phyloP scores from a whole-genome alignment of 2,888 invertebrate genomes.

The Tetramorium bicarinatum region DNA sequence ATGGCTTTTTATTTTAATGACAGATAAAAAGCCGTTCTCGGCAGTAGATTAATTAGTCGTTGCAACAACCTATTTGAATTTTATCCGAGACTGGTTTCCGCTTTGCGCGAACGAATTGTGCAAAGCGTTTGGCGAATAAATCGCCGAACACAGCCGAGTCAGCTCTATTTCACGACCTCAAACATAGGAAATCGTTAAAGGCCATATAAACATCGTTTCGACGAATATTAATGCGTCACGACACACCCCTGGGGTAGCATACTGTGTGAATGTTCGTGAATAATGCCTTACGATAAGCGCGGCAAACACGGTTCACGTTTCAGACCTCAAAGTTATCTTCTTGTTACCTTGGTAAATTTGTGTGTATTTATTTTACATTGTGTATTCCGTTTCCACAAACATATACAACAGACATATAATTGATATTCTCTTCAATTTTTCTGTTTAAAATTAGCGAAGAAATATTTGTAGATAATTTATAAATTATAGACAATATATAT shows the following conservation, averaged over 20 bases:
- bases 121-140: constrained; percentile 9
- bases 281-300: constrained; percentile 29
- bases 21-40: neutral
- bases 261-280: neutral
- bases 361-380: constrained; percentile 29
- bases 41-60: neutral
- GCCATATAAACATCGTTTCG: constrained; percentile 9
- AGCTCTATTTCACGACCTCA: constrained; percentile 14
- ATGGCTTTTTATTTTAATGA: neutral
- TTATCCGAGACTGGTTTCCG: neutral
- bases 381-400: neutral
- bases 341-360: neutral
- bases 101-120: neutral
- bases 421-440: neutral
- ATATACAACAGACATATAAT: neutral
- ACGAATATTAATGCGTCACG: constrained; percentile 28
- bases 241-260: neutral
- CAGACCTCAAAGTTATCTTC: neutral
- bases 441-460: neutral
- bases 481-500: neutral
- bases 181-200: constrained; percentile 25
- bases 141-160: neutral
- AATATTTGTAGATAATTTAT: neutral
- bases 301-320: neutral
- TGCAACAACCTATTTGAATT: neutral